phyloP scores from a whole-genome alignment of 2,113 vertebrate species.

The Aplodontia rufa region DNA sequence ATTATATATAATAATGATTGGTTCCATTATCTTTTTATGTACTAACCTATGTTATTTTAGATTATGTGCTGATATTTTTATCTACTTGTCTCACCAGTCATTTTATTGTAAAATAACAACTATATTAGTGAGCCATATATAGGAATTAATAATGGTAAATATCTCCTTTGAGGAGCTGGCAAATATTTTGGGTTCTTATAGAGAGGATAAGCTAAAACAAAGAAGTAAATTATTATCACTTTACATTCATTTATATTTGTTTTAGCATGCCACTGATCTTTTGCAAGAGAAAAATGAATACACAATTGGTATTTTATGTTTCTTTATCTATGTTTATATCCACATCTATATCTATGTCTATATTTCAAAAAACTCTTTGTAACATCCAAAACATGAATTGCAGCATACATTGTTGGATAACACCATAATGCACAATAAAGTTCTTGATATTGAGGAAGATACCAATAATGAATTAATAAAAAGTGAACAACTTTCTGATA shows the following conservation, averaged over 20 bases:
- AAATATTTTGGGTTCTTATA: background rate
- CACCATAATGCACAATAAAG: background rate
- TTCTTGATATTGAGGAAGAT: background rate
- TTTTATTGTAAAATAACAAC: constrained; percentile 21
- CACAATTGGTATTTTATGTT: background rate
- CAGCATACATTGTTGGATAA: background rate
- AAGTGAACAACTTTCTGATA: background rate
- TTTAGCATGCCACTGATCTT: background rate
- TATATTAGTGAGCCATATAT: background rate
- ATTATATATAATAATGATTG: background rate
- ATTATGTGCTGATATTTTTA: background rate
- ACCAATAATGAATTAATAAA: background rate
- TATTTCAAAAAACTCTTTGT: background rate
- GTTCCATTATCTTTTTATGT: background rate
- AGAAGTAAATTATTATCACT: background rate
- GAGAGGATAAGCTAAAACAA: background rate
- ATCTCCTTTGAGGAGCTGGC: background rate
- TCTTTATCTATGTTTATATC: background rate
- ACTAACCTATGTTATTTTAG: background rate
- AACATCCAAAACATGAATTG: background rate
- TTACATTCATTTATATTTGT: background rate
- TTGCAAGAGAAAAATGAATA: background rate
- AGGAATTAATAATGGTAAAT: constrained; percentile 6
- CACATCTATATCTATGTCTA: background rate
- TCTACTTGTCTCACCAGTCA: background rate